Evolutionary conservation across 2,797 vertebrate genomes (phyloP), one percentile per base, ranked within the genome.

Genomic region (Alectoris magna): DNA sequence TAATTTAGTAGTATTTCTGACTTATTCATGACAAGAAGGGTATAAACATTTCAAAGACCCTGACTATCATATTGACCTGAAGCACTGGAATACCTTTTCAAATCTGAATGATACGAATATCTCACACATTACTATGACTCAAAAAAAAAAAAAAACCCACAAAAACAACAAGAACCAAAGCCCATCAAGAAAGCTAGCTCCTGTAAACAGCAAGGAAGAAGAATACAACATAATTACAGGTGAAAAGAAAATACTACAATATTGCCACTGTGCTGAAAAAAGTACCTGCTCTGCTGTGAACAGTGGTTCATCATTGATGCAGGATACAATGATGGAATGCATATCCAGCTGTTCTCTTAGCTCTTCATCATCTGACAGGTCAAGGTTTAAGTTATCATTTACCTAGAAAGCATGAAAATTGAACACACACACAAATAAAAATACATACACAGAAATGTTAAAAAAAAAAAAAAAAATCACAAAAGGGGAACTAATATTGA

Each of bases 241-340:
- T n/a, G 66, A 58, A 43, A 78, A 88, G 44, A 78, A 60, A 43
- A 43, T 26, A 48, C 21, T 38, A 72, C 11, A 62, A 4, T 9
- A 66, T 46, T 53, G 93, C 36, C 9, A 44, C 1, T 34, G 16
- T 71, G 49, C 9, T 36, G n/a, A 87, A 79, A 36, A 69, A 27
- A 62, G 58, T 80, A 99, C 99, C 99, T 99, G 99, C 38, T 99
- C 99, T 13, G 99, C 99, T 10, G 99, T 99, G 97, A 99, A 99
- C 59, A 99, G 98, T 0, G 99, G 99, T 93, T 99, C 99, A 2
- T 99, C 98, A 7, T 87, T 99, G 87, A 99, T 98, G 72, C 98
- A 99, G 64, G 99, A 99, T 59, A 99, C 99, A 4, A 99, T 99
- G 96, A 99, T 99, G 3, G 99, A 99, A 97, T 99, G 99, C 99